Conservation (phyloP, 1,140 invertebrate genomes). For the Drosophila setifemur region DNA sequence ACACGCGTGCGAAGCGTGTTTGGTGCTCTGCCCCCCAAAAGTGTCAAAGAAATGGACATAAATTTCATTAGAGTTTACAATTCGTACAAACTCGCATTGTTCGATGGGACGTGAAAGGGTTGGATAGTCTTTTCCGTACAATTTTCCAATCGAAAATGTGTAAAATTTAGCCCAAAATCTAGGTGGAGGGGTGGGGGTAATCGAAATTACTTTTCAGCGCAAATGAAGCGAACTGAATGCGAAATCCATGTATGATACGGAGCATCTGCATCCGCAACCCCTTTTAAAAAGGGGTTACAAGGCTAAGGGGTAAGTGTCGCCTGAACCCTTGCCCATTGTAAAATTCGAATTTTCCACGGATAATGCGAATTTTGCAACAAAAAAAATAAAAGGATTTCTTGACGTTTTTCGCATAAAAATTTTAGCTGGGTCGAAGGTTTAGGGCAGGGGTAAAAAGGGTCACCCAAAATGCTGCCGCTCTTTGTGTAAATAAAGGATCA, state of each 20-base stretch:
- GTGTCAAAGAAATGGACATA: constrained; percentile 36
- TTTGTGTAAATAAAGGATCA: constrained; percentile 81
- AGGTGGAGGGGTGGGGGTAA: constrained; percentile 59
- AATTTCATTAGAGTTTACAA: constrained; percentile 47
- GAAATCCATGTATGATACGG: constrained; percentile 16
- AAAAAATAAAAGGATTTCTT: too few species aligned
- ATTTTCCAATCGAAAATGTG: constrained; percentile 63
- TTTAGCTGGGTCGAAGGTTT: background rate
- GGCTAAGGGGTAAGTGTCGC: constrained; percentile 35
- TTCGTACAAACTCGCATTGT: constrained; percentile 38
- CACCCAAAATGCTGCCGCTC: constrained; percentile 60
- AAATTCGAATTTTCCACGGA: constrained; percentile 66
- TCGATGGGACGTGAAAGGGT: constrained; percentile 62
- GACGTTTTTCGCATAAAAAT: constrained; percentile 66
- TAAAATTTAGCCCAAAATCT: constrained; percentile 63
- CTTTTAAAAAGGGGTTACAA: constrained; percentile 23
- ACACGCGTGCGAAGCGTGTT: constrained; percentile 66
- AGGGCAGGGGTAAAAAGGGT: constrained; percentile 60
- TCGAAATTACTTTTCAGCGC: constrained; percentile 60
- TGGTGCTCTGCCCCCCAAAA: constrained; percentile 49
- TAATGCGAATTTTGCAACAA: constrained; percentile 75
- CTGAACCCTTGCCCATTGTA: constrained; percentile 59
- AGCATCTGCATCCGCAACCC: background rate
- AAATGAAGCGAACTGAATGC: constrained; percentile 25
- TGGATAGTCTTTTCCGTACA: constrained; percentile 39